These are phyloP conservation scores for Neopelma chrysocephalum DNA, from an alignment of 2,797 vertebrate species.

Conservation along the genomic window DNA sequence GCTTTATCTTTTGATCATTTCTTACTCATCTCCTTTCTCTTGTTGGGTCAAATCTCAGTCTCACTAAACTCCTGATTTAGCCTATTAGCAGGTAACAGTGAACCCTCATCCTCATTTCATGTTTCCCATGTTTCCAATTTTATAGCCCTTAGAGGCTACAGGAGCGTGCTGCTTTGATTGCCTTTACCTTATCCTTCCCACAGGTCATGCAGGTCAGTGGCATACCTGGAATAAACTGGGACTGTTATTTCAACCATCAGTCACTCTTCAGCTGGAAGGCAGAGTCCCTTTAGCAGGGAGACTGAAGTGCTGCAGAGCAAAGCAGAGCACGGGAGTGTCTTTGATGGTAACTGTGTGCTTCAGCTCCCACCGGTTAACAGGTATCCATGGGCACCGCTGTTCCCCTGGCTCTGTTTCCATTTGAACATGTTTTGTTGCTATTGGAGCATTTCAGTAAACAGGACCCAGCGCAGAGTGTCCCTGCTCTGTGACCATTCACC, in stretches of 20 bases:
- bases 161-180: background rate
- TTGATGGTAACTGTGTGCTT: background rate
- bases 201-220: background rate
- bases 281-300: background rate
- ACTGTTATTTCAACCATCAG: background rate
- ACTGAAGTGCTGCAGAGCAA: background rate
- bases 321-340: background rate
- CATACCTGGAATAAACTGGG: conserved; percentile 27
- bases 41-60: conserved; percentile 22
- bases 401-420: background rate
- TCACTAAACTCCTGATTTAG: conserved; percentile 9
- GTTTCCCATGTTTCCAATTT: conserved; percentile 8
- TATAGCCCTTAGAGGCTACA: background rate
- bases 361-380: background rate
- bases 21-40: conserved; percentile 11
- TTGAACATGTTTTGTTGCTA: background rate
- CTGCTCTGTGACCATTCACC: background rate
- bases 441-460: background rate
- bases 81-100: background rate
- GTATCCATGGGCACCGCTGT: background rate
- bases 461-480: background rate
- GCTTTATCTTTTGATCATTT: conserved; percentile 6
- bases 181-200: conserved; percentile 2
- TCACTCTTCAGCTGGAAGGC: conserved; percentile 2
- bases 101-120: background rate